These are phyloP conservation scores for Pomatostomus ruficeps DNA, from an alignment of 2,113 vertebrate genomes.

Conservation along the genomic window DNA sequence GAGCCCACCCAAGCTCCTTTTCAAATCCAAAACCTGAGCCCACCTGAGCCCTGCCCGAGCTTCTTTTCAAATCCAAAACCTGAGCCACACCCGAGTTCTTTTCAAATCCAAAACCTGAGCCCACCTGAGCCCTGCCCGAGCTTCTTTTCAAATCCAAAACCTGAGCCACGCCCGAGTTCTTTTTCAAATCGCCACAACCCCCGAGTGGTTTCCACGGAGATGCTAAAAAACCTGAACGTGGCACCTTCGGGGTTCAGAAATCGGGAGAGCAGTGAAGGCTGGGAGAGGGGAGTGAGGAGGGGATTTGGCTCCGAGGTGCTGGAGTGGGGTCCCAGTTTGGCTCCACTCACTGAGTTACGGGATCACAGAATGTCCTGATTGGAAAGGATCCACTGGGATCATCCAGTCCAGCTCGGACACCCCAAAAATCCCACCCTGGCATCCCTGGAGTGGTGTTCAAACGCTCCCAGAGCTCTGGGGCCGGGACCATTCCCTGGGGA, in stretches of 20 bases:
- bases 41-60: background rate
- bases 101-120: too few relatives aligned
- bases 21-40: background rate
- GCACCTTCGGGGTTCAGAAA: background rate
- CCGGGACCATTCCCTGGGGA: background rate
- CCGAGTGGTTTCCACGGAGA: background rate
- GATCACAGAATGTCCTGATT: background rate
- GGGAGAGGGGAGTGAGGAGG: background rate
- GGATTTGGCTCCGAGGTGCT: background rate
- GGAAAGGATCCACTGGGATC: background rate
- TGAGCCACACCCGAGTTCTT: too few relatives aligned
- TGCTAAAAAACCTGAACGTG: accelerated
- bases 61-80: background rate
- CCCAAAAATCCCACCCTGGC: background rate
- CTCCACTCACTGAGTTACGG: background rate
- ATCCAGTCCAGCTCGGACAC: background rate
- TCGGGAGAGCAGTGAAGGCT: background rate
- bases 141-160: background rate
- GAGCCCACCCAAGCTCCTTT: too few relatives aligned
- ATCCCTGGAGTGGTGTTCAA: accelerated
- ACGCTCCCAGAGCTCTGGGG: background rate
- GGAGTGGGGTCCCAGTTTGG: background rate
- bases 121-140: too few relatives aligned
- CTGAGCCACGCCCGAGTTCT: too few relatives aligned
- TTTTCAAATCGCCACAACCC: background rate